Evolutionary conservation across 2,888 invertebrate species (phyloP).

Genomic region (Portevinia maculata): DNA sequence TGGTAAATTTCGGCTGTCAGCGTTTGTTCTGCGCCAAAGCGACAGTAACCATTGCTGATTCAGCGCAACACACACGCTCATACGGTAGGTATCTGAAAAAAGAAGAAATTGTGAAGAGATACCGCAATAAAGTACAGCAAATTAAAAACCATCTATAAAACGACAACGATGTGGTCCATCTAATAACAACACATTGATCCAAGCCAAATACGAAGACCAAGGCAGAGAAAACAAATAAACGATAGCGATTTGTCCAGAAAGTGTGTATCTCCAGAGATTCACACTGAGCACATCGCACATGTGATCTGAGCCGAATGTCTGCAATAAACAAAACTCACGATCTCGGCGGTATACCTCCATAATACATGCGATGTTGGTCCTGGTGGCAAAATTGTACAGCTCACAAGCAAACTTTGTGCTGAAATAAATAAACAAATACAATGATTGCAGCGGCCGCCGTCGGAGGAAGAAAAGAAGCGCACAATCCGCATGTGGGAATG

Average conservation of each 20-base stretch:
- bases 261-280: constrained; percentile 35
- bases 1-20: constrained; percentile 60
- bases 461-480: background rate
- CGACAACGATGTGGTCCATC: constrained; percentile 12
- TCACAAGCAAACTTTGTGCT: constrained; percentile 13
- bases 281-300: constrained; percentile 15
- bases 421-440: constrained; percentile 52
- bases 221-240: constrained; percentile 38
- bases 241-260: constrained; percentile 49
- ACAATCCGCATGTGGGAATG: constrained; percentile 27
- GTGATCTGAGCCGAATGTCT: constrained; percentile 20
- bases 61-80: constrained; percentile 12
- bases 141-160: constrained; percentile 41
- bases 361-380: no score
- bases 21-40: constrained; percentile 34
- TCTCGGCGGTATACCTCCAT: constrained; percentile 1
- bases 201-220: background rate
- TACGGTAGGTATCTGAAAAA: background rate
- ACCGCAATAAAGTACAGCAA: constrained; percentile 64
- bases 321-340: constrained; percentile 50
- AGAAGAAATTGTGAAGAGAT: constrained; percentile 46
- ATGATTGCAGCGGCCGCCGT: background rate
- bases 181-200: background rate
- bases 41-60: constrained; percentile 5
- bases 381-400: constrained; percentile 14